Conservation (phyloP, 2,888 invertebrate species). For the Onchidella celtica region DNA sequence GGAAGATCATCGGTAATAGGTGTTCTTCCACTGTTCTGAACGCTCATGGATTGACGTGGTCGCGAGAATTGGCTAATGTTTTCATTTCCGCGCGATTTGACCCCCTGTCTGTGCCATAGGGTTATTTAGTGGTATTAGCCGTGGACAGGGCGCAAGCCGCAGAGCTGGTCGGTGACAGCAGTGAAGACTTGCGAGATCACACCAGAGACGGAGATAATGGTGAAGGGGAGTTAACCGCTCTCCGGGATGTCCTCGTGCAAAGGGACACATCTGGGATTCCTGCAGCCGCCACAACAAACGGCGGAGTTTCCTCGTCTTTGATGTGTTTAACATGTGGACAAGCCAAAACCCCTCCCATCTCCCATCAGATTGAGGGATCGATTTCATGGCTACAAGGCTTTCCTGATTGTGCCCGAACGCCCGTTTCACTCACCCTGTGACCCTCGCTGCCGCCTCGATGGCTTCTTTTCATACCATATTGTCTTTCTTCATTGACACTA, state of each 20-base stretch:
- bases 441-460: too few relatives aligned
- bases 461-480: too few relatives aligned
- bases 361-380: neutral
- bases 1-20: neutral
- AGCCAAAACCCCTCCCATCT: neutral
- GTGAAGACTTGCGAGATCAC: neutral
- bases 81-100: constrained; percentile 23
- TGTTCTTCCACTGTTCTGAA: neutral
- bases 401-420: neutral
- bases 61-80: constrained; percentile 14
- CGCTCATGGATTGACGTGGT: neutral
- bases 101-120: neutral
- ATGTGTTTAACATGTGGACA: constrained; percentile 5
- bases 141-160: neutral
- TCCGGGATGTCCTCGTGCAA: neutral
- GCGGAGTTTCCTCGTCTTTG: neutral
- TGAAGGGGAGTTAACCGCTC: neutral
- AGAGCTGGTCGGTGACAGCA: neutral
- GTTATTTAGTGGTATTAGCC: constrained; percentile 15
- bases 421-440: neutral
- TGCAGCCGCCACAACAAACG: neutral
- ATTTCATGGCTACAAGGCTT: constrained; percentile 2
- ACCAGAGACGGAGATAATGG: neutral
- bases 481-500: too few relatives aligned
- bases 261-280: neutral